These are phyloP conservation scores for Athripsodes cinereus DNA, from an alignment of 2,888 invertebrate species.

Conservation along the genomic window DNA sequence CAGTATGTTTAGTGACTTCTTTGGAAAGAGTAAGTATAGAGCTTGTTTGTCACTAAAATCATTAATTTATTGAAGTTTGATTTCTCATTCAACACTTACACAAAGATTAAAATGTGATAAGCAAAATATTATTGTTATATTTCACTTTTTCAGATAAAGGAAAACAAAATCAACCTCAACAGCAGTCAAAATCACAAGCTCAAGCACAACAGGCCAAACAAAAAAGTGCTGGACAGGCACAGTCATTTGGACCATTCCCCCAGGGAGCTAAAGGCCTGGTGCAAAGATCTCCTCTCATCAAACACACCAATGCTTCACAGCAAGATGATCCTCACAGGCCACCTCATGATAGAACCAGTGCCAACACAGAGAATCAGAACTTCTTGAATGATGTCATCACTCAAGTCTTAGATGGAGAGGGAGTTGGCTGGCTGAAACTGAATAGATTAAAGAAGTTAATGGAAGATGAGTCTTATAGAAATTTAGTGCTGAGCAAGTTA, in stretches of 20 bases:
- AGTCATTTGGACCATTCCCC: constrained; percentile 70
- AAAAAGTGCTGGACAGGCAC: constrained; percentile 45
- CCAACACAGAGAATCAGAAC: constrained; percentile 86
- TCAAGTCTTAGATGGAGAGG: constrained; percentile 84
- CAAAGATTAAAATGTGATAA: no score
- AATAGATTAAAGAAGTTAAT: constrained; percentile 90
- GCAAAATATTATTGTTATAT: background rate
- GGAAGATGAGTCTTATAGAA: constrained; percentile 98
- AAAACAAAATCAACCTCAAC: constrained; percentile 30
- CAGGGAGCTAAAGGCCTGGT: constrained; percentile 77
- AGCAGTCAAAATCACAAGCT: constrained; percentile 33
- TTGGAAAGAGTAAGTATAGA: constrained; percentile 58
- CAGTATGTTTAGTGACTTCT: constrained; percentile 91
- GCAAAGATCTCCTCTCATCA: constrained; percentile 83
- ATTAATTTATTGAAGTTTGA: background rate
- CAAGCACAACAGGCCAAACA: constrained; percentile 38
- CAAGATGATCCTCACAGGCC: constrained; percentile 63
- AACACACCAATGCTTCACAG: constrained; percentile 66
- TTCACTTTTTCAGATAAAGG: constrained; percentile 13
- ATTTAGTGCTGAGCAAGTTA: constrained; percentile 89
- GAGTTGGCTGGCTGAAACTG: constrained; percentile 94
- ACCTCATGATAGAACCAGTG: constrained; percentile 65
- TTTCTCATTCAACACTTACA: no score
- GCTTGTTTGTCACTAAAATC: background rate
- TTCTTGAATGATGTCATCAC: constrained; percentile 87